These are phyloP conservation scores for Mercenaria mercenaria DNA, from an alignment of 1,140 invertebrate species.

Conservation along the genomic window DNA sequence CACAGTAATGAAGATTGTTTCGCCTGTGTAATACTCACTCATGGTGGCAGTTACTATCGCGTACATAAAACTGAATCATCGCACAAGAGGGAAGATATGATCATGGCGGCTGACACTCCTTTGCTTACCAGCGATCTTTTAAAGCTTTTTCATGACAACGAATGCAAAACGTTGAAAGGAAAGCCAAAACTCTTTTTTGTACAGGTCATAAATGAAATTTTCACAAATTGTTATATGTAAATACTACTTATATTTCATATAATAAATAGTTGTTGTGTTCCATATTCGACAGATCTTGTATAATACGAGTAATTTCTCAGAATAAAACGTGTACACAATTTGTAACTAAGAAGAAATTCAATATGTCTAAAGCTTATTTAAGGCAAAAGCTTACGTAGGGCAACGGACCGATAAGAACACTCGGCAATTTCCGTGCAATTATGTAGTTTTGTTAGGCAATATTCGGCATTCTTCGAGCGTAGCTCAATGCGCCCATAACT, in stretches of 20 bases:
- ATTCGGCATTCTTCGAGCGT: no score
- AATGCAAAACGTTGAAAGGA: conserved; percentile 70
- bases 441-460: no score
- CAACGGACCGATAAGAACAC: no score
- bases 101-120: conserved; percentile 90
- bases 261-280: neutral
- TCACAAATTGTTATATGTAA: neutral
- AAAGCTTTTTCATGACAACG: conserved; percentile 90
- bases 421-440: no score
- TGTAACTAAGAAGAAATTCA: no score
- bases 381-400: no score
- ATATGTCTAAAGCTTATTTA: no score
- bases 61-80: conserved; percentile 91
- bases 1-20: conserved; percentile 93
- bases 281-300: no score
- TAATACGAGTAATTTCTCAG: no score
- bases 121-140: conserved; percentile 90
- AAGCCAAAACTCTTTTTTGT: conserved; percentile 82
- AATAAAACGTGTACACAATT: no score
- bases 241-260: neutral
- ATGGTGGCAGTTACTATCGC: conserved; percentile 94
- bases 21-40: conserved; percentile 92
- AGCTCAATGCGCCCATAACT: no score
- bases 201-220: conserved; percentile 74
- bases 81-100: conserved; percentile 43